Conservation (phyloP, 2,113 vertebrate species). For the Dendropsophus ebraccatus region DNA sequence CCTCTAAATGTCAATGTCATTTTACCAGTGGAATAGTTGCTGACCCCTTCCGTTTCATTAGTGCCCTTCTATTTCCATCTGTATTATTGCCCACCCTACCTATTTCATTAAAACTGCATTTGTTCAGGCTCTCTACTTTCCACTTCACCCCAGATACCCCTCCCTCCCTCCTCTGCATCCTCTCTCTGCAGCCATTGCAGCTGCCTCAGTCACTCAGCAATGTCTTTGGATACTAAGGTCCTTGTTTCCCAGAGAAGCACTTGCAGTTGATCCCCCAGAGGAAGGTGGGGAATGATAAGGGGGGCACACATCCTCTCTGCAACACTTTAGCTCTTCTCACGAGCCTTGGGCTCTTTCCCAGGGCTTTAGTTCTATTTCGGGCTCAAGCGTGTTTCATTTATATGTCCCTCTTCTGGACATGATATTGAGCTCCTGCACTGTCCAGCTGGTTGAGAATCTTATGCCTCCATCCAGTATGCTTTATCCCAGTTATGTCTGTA, state of each 20-base stretch:
- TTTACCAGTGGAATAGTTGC: not conserved
- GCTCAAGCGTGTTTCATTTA: constrained; percentile 22
- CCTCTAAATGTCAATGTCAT: not conserved
- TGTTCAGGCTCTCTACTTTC: not conserved
- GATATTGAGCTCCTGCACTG: not conserved
- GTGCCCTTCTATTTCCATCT: not conserved
- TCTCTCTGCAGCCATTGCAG: constrained; percentile 17
- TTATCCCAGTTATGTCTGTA: too few species aligned
- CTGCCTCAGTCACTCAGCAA: constrained; percentile 46
- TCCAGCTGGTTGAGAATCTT: constrained; percentile 21
- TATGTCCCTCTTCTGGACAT: constrained; percentile 19
- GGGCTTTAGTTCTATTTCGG: constrained; percentile 53
- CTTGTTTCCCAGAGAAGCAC: constrained; percentile 55
- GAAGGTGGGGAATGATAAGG: constrained; percentile 29
- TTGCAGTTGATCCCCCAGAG: constrained; percentile 42
- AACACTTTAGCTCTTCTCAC: constrained; percentile 48
- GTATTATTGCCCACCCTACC: not conserved
- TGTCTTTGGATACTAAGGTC: not conserved
- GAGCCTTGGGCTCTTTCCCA: constrained; percentile 51
- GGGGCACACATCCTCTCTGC: constrained; percentile 4
- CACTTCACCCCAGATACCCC: not conserved
- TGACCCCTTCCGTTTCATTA: not conserved
- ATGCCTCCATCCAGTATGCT: not conserved
- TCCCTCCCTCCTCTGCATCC: not conserved
- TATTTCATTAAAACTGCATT: not conserved